Evolutionary conservation across 2,113 vertebrate species (phyloP).

Genomic region (Shinisaurus crocodilurus): DNA sequence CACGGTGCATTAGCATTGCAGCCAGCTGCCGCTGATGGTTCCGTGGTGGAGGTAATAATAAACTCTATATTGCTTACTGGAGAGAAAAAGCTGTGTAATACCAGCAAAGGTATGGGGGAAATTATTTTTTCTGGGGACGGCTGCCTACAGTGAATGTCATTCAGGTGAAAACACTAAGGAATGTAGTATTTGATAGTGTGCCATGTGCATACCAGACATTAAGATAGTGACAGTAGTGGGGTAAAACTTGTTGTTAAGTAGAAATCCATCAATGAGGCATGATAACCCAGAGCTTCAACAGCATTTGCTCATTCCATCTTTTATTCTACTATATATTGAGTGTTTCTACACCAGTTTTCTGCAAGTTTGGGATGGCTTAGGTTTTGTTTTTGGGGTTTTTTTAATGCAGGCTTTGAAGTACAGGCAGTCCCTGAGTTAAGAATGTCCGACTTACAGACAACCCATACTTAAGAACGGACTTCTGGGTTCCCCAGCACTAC

Average conservation of each 20-base stretch:
- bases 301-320: neutral
- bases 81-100: neutral
- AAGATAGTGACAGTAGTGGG: neutral
- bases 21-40: slow-evolving; percentile 46
- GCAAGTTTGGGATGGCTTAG: neutral
- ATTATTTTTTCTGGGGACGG: neutral
- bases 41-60: slow-evolving; percentile 13
- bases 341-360: neutral
- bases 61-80: neutral
- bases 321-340: slow-evolving; percentile 42
- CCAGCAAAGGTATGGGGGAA: neutral
- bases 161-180: neutral
- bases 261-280: slow-evolving; percentile 1
- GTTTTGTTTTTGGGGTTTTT: too few relatives aligned
- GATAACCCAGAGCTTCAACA: slow-evolving; percentile 26
- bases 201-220: accelerated
- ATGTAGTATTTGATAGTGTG: slow-evolving; percentile 18
- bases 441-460: too few relatives aligned
- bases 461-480: too few relatives aligned
- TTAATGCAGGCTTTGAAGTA: too few relatives aligned
- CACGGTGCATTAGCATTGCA: slow-evolving; percentile 23
- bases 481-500: too few relatives aligned
- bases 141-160: neutral
- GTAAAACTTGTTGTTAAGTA: neutral
- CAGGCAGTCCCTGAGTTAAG: too few relatives aligned